These are phyloP conservation scores for Drosophila neonasuta DNA, from an alignment of 2,888 invertebrate genomes.

Conservation along the genomic window DNA sequence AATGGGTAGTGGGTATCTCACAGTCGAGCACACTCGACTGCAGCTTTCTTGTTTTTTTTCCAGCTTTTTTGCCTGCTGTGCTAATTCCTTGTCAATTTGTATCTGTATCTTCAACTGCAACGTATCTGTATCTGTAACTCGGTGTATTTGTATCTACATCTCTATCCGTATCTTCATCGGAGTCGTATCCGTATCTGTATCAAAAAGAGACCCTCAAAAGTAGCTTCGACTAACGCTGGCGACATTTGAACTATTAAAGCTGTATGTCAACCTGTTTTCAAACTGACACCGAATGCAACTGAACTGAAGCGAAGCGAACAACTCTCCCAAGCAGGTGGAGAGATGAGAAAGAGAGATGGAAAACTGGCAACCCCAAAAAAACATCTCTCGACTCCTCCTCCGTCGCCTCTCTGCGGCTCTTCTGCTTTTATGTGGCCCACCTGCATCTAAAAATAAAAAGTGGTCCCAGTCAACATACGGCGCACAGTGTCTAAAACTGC, in stretches of 20 bases:
- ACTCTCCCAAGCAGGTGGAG: no score
- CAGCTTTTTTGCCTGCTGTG: conserved; percentile 21
- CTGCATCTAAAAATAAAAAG: conserved; percentile 56
- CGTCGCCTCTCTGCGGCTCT: conserved; percentile 1
- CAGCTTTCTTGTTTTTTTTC: neutral
- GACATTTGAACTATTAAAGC: conserved; percentile 67
- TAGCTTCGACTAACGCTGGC: conserved; percentile 23
- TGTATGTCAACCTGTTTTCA: conserved; percentile 68
- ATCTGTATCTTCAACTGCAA: neutral
- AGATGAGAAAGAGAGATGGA: neutral
- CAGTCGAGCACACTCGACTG: no score
- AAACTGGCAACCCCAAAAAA: conserved; percentile 15
- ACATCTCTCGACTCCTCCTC: neutral
- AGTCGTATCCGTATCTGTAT: conserved; percentile 8
- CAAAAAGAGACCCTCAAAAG: conserved; percentile 15
- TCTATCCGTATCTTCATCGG: neutral
- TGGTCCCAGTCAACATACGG: neutral
- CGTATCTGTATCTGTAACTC: neutral
- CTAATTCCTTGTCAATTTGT: conserved; percentile 40
- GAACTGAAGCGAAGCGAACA: conserved; percentile 29
- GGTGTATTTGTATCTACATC: conserved; percentile 5
- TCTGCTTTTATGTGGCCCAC: conserved; percentile 30
- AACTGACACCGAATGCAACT: conserved; percentile 40
- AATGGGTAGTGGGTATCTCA: no score
- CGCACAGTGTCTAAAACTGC: conserved; percentile 19